phyloP scores from a whole-genome alignment of 2,797 vertebrate genomes.

The Channallabes apus region DNA sequence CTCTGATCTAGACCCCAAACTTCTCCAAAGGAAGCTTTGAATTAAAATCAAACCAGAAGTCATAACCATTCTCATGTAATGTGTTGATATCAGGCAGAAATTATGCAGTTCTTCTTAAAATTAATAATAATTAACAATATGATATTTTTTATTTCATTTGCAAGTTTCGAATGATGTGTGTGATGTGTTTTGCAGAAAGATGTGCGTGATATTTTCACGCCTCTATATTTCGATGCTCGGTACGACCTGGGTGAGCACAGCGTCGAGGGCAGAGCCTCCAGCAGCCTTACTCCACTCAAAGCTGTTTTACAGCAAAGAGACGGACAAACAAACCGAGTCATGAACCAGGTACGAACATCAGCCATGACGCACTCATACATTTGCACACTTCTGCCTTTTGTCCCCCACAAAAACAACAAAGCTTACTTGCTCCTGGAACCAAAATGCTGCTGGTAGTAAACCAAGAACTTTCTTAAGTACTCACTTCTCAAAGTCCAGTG shows the following conservation, averaged over 20 bases:
- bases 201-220: constrained; percentile 87
- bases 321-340: constrained; percentile 72
- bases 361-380: not conserved
- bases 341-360: constrained; percentile 75
- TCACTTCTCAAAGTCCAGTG: not conserved
- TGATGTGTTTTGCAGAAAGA: constrained; percentile 79
- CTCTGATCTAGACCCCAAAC: not conserved
- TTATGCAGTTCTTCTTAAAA: not conserved
- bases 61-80: not conserved
- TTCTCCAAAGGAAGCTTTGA: not conserved
- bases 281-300: constrained; percentile 77
- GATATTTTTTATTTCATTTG: not conserved
- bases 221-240: constrained; percentile 81
- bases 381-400: constrained; percentile 5
- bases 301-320: constrained; percentile 85
- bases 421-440: not conserved
- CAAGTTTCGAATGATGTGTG: not conserved
- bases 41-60: not conserved
- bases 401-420: not conserved
- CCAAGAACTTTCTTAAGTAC: not conserved
- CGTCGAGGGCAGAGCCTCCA: constrained; percentile 59
- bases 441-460: not conserved
- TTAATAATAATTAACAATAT: not conserved
- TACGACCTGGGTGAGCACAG: constrained; percentile 79
- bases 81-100: not conserved